phyloP scores from a whole-genome alignment of 2,113 vertebrate genomes.

The Hypomesus transpacificus region DNA sequence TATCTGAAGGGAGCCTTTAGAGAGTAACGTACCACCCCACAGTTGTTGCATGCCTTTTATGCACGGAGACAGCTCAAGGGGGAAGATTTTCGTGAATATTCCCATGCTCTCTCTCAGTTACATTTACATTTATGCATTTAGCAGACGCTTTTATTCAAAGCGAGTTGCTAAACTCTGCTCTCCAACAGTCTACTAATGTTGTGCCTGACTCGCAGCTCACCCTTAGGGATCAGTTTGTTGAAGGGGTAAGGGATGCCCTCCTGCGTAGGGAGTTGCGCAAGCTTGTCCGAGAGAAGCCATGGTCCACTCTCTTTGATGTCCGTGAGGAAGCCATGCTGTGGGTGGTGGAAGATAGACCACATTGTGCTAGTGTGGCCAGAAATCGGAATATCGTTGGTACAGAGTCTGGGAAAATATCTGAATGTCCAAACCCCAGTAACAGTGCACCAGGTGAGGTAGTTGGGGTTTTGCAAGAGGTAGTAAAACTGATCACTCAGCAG shows the following conservation, averaged over 20 bases:
- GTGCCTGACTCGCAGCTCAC: background rate
- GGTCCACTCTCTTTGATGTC: constrained; percentile 12
- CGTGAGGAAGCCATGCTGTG: constrained; percentile 21
- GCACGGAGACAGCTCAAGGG: constrained; percentile 1
- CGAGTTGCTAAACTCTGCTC: background rate
- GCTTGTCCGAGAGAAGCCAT: constrained; percentile 17
- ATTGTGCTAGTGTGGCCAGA: background rate
- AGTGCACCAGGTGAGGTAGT: background rate
- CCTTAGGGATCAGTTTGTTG: constrained; percentile 18
- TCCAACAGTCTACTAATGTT: background rate
- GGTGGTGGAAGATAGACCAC: constrained; percentile 9
- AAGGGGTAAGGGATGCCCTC: background rate
- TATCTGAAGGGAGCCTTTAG: constrained; percentile 9
- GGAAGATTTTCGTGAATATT: constrained; percentile 11
- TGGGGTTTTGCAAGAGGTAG: constrained; percentile 3
- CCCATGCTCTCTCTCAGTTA: constrained; percentile 14
- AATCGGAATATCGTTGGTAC: background rate
- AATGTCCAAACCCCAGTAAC: background rate
- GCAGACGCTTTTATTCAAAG: too few species aligned
- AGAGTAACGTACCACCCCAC: constrained; percentile 9
- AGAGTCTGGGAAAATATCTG: too few species aligned
- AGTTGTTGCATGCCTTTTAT: constrained; percentile 26
- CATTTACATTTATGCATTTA: too few species aligned
- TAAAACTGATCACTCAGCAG: constrained; percentile 18
- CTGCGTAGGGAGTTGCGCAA: constrained; percentile 7